phyloP scores from a whole-genome alignment of 2,888 invertebrate genomes.

The Lepidonotus clava region DNA sequence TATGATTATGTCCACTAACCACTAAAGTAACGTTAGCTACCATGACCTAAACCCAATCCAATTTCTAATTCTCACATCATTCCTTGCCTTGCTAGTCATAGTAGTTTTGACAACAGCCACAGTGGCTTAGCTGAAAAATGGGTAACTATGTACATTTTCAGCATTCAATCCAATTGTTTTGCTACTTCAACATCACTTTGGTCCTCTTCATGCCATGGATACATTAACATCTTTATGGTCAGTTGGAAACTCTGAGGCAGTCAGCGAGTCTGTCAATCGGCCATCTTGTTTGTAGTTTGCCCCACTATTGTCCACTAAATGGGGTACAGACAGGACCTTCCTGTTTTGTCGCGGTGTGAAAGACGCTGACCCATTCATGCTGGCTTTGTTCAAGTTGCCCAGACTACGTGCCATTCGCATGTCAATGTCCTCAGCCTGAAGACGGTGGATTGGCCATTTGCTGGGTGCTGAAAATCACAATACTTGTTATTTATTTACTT shows the following conservation, averaged over 20 bases:
- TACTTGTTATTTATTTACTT: too few relatives aligned
- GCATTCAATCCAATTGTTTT: background rate
- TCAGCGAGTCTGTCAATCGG: slow-evolving; percentile 46
- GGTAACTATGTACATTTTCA: background rate
- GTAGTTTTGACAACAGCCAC: too few relatives aligned
- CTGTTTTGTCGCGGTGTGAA: background rate
- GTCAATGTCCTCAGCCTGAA: slow-evolving; percentile 12
- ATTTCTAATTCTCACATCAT: too few relatives aligned
- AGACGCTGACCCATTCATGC: background rate
- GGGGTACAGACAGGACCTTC: background rate
- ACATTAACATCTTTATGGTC: background rate
- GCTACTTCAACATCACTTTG: background rate
- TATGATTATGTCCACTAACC: too few relatives aligned
- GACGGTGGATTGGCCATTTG: slow-evolving; percentile 14
- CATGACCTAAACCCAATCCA: too few relatives aligned
- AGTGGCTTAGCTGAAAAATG: background rate
- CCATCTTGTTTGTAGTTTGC: background rate
- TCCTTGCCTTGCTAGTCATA: too few relatives aligned
- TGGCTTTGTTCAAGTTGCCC: background rate
- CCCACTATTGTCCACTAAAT: background rate
- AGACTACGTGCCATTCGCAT: slow-evolving; percentile 28
- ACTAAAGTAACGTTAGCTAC: too few relatives aligned
- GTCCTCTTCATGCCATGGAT: too few relatives aligned
- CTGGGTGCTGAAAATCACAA: background rate
- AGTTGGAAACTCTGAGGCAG: background rate